phyloP scores from a whole-genome alignment of 2,113 vertebrate species.

The Pheucticus melanocephalus region DNA sequence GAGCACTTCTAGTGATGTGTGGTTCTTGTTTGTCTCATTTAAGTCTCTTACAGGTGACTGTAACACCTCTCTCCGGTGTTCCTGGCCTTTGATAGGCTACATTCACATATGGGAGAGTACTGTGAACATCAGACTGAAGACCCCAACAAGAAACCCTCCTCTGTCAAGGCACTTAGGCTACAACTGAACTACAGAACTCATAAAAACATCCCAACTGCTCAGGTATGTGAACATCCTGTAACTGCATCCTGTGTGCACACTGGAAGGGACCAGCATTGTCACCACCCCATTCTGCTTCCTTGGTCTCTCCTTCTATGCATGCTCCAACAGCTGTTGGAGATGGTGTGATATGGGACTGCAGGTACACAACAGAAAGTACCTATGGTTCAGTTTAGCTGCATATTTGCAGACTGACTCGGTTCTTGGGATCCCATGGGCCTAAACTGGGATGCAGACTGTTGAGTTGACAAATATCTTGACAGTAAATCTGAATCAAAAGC shows the following conservation, averaged over 20 bases:
- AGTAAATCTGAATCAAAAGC: not conserved
- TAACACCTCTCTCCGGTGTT: not conserved
- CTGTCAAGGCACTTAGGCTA: not conserved
- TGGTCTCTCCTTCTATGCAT: not conserved
- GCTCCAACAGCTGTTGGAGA: not conserved
- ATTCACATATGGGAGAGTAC: not conserved
- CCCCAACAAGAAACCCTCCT: not conserved
- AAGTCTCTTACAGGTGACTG: not conserved
- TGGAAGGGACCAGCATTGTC: not conserved
- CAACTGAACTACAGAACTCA: not conserved
- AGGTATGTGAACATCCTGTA: not conserved
- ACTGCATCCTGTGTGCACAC: not conserved
- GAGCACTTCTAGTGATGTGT: not conserved
- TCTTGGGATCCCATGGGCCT: not conserved
- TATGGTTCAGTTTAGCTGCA: not conserved
- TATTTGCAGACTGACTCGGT: not conserved
- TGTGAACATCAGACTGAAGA: not conserved
- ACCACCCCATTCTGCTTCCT: not conserved
- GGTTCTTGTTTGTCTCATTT: not conserved
- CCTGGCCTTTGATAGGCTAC: not conserved
- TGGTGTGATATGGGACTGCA: not conserved
- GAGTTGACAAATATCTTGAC: not conserved
- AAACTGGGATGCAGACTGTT: not conserved
- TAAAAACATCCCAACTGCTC: not conserved
- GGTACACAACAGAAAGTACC: not conserved